phyloP scores from a whole-genome alignment of 1,140 invertebrate genomes.

The Euura lappo region DNA sequence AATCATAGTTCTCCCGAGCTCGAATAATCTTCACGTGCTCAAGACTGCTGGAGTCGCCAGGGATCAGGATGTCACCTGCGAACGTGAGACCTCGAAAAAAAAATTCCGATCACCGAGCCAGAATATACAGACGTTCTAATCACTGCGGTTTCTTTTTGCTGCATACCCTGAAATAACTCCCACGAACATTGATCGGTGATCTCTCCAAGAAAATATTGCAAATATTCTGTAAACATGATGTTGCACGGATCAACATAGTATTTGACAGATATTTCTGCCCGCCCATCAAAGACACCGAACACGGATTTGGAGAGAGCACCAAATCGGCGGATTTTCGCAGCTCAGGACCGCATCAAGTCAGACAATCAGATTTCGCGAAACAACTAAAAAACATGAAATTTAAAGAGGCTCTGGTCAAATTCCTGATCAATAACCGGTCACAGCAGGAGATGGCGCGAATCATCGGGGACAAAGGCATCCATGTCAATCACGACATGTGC shows the following conservation, averaged over 20 bases:
- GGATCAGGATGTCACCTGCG: background rate
- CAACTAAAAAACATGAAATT: conserved; percentile 39
- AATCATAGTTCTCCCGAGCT: conserved; percentile 1
- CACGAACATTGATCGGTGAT: conserved; percentile 33
- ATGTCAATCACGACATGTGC: conserved; percentile 31
- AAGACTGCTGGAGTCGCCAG: conserved; percentile 11
- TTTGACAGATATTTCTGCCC: conserved; percentile 33
- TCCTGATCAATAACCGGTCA: conserved; percentile 34
- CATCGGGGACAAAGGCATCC: conserved; percentile 35
- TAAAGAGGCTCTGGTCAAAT: conserved; percentile 37
- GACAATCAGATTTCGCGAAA: conserved; percentile 29
- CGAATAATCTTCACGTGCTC: conserved; percentile 6
- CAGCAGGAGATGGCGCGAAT: conserved; percentile 27
- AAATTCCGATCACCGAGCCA: conserved; percentile 5
- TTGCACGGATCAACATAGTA: conserved; percentile 11
- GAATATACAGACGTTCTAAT: conserved; percentile 27
- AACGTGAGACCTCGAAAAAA: conserved; percentile 16
- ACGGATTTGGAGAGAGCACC: conserved; percentile 17
- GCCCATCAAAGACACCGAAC: conserved; percentile 34
- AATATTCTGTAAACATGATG: conserved; percentile 24
- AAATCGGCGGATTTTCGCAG: conserved; percentile 21
- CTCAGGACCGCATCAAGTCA: conserved; percentile 23
- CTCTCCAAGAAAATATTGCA: conserved; percentile 34
- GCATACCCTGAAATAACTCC: conserved; percentile 32
- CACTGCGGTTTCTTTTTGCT: conserved; percentile 38